Evolutionary conservation across 2,888 invertebrate species (phyloP).

Genomic region (Strigamia crassipes): DNA sequence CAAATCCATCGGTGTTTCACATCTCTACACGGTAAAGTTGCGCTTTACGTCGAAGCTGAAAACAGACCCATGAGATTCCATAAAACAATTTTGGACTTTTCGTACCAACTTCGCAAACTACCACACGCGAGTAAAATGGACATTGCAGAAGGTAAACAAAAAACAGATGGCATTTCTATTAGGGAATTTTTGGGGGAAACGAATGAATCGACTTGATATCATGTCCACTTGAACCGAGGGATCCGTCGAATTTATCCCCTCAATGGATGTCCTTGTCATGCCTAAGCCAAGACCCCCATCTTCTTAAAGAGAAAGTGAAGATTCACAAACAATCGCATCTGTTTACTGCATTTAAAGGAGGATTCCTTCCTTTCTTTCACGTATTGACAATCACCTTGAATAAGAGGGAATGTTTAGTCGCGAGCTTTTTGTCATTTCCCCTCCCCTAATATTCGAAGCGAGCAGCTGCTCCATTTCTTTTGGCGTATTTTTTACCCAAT

Average conservation of each 20-base stretch:
- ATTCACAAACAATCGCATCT: not conserved
- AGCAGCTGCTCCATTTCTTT: slow-evolving; percentile 5
- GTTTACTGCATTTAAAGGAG: slow-evolving; percentile 13
- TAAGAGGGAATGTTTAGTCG: slow-evolving; percentile 1
- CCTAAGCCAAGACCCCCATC: not conserved
- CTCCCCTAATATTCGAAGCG: not conserved
- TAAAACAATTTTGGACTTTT: not conserved
- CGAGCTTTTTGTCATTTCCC: not conserved
- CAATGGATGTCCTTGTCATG: not conserved
- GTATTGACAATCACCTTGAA: not conserved
- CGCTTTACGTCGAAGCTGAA: slow-evolving; percentile 69
- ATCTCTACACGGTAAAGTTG: slow-evolving; percentile 68
- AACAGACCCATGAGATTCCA: not conserved
- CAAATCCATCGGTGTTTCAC: slow-evolving; percentile 64
- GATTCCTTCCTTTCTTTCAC: not conserved
- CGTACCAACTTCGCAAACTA: not conserved
- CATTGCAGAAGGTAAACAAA: not conserved
- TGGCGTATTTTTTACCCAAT: not conserved
- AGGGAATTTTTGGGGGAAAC: not conserved
- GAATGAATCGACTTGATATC: not conserved
- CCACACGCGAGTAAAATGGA: not conserved
- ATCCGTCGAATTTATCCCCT: not conserved
- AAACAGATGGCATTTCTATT: not conserved
- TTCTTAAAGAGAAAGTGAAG: slow-evolving; percentile 13
- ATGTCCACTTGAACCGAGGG: not conserved